Conservation (phyloP, 2,797 vertebrate genomes). For the Alca torda region DNA sequence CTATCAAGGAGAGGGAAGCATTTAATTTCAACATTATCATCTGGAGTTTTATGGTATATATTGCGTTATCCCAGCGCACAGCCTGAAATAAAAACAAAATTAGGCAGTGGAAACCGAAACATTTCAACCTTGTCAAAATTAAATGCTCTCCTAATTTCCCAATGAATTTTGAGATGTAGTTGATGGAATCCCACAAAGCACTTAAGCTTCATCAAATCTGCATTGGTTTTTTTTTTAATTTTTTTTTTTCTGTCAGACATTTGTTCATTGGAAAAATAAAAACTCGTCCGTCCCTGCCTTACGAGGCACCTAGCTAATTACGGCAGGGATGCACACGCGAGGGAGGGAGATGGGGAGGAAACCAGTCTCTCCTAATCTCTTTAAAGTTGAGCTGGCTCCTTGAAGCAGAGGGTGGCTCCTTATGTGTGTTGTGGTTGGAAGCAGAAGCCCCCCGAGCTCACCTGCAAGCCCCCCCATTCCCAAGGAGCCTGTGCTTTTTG, state of each 20-base stretch:
- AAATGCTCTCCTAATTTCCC: constrained; percentile 56
- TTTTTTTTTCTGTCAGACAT: not conserved
- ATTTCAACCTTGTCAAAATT: constrained; percentile 58
- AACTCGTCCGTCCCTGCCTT: constrained; percentile 8
- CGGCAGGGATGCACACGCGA: not conserved
- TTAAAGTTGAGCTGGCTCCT: not conserved
- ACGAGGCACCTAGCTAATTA: constrained; percentile 31
- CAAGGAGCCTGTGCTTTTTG: not conserved
- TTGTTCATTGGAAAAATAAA: constrained; percentile 52
- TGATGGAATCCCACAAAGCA: constrained; percentile 51
- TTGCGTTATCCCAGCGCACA: not conserved
- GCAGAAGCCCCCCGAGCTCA: not conserved
- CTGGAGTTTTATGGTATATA: not conserved
- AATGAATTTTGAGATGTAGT: constrained; percentile 44
- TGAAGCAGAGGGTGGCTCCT: constrained; percentile 21
- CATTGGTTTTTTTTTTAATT: not conserved
- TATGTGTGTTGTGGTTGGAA: not conserved
- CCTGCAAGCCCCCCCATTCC: not conserved
- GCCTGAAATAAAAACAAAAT: constrained; percentile 51
- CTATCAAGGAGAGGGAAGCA: not conserved
- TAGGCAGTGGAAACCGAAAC: constrained; percentile 32
- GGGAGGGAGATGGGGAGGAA: not conserved
- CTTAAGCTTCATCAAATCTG: constrained; percentile 54
- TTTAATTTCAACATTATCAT: not conserved
- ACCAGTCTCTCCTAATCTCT: not conserved